Evolutionary conservation across 2,113 vertebrate species (phyloP).

Genomic region (Onychostoma macrolepis): DNA sequence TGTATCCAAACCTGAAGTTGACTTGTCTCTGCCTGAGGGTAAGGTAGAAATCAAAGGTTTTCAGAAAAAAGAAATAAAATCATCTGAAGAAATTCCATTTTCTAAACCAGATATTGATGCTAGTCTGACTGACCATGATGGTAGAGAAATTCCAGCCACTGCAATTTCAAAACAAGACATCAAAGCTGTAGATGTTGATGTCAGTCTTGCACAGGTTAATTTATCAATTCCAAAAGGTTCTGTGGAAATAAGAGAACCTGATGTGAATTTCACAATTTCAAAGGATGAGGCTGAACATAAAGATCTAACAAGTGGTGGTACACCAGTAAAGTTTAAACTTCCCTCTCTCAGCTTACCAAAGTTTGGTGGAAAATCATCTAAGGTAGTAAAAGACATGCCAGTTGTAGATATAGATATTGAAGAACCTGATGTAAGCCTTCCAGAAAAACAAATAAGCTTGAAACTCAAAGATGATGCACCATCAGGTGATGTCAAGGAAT

Average conservation of each 20-base stretch:
- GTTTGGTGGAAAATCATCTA: slow-evolving; percentile 45
- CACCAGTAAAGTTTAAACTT: slow-evolving; percentile 54
- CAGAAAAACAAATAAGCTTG: slow-evolving; percentile 21
- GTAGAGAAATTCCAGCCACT: slow-evolving; percentile 59
- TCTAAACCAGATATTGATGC: slow-evolving; percentile 44
- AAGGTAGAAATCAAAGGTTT: slow-evolving; percentile 33
- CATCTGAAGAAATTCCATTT: slow-evolving; percentile 56
- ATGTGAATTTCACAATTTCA: slow-evolving; percentile 45
- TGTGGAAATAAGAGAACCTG: slow-evolving; percentile 51
- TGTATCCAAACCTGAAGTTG: slow-evolving; percentile 39
- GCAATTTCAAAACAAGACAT: slow-evolving; percentile 66
- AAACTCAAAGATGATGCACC: slow-evolving; percentile 28
- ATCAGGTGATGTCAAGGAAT: background rate
- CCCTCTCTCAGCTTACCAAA: slow-evolving; percentile 52
- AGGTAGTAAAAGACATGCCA: slow-evolving; percentile 23
- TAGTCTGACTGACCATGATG: slow-evolving; percentile 41
- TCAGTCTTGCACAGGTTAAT: slow-evolving; percentile 48
- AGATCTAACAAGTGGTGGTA: slow-evolving; percentile 35
- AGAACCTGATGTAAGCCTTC: slow-evolving; percentile 15
- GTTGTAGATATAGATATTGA: slow-evolving; percentile 25
- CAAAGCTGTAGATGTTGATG: slow-evolving; percentile 46
- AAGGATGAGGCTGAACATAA: slow-evolving; percentile 36
- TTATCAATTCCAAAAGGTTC: slow-evolving; percentile 51
- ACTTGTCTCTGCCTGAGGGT: background rate
- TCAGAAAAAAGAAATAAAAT: slow-evolving; percentile 54